Percentiles rank a stretch among this genome's conserved stretches.
These are phyloP conservation scores for Taxidea taxus DNA, from an alignment of 2,113 vertebrate genomes.

Conservation along the genomic window DNA sequence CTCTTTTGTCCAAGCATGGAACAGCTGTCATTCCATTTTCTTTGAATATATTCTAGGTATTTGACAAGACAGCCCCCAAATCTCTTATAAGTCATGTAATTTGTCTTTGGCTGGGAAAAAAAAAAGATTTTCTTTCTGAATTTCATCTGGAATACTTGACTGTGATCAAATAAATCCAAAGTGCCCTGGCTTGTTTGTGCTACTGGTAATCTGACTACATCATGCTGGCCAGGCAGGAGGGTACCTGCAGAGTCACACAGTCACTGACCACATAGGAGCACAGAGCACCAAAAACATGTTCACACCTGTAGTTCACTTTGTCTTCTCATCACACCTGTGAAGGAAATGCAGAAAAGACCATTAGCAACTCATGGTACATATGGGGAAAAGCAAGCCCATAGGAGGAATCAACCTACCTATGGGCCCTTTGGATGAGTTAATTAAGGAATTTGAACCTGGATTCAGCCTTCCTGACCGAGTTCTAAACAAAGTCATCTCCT, in stretches of 20 bases:
- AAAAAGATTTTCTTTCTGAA: conserved; percentile 21
- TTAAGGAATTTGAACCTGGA: not conserved
- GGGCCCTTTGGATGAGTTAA: not conserved
- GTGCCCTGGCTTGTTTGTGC: not conserved
- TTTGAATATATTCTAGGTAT: conserved; percentile 8
- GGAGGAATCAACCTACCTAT: not conserved
- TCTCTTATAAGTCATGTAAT: not conserved
- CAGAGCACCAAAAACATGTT: not conserved
- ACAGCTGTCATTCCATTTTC: not conserved
- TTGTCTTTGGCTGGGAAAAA: conserved; percentile 2
- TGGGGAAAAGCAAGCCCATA: not conserved
- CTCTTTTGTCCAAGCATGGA: not conserved
- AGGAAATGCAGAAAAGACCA: not conserved
- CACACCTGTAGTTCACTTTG: not conserved
- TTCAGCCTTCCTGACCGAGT: not conserved
- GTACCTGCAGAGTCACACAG: not conserved
- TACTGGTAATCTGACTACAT: not conserved
- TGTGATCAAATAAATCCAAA: not conserved
- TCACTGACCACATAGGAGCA: not conserved
- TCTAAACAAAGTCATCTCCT: conserved; percentile 24
- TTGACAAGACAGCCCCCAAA: not conserved
- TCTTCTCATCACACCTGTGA: not conserved
- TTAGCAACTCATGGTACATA: not conserved
- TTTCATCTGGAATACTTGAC: not conserved
- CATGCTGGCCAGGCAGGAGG: not conserved